Evolutionary conservation across 64 coral and sea anemone species (phyloP).

Genomic region (Astreopora myriophthalma): DNA sequence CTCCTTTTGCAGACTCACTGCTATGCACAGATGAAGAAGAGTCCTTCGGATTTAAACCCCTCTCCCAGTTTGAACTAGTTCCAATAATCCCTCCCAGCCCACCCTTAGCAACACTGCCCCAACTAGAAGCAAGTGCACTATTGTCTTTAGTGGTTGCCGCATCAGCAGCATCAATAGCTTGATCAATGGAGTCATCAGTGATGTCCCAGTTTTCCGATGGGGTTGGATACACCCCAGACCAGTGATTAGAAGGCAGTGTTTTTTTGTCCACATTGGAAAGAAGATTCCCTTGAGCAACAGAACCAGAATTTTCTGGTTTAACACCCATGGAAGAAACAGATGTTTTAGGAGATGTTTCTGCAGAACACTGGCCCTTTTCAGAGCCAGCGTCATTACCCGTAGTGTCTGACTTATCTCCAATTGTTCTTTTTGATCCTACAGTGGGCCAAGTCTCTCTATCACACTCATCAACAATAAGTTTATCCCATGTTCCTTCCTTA

Average conservation of each 20-base stretch:
- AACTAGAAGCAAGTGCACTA: constrained; percentile 42
- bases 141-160: constrained; percentile 27
- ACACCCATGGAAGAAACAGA: constrained; percentile 39
- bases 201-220: constrained; percentile 39
- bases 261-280: constrained; percentile 36
- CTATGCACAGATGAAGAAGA: not conserved
- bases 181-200: constrained; percentile 89
- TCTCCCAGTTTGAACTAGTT: constrained; percentile 58
- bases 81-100: constrained; percentile 91
- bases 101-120: constrained; percentile 81
- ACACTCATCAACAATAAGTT: constrained; percentile 85
- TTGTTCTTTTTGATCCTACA: constrained; percentile 81
- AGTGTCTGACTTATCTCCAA: constrained; percentile 46
- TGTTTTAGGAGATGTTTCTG: constrained; percentile 41
- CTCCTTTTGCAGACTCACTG: not conserved
- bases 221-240: constrained; percentile 6
- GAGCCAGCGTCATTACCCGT: not conserved
- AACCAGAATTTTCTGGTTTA: constrained; percentile 4
- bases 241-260: not conserved
- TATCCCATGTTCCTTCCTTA: constrained; percentile 80
- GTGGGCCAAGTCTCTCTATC: constrained; percentile 96
- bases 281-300: constrained; percentile 22
- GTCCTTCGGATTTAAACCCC: constrained; percentile 17
- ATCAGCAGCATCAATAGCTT: constrained; percentile 91
- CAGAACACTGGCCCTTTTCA: constrained; percentile 69